A percentile compares a stretch with the other conserved stretches of the same genome.
Conservation (phyloP, 2,888 invertebrate species). For the Caenorhabditis afra region DNA sequence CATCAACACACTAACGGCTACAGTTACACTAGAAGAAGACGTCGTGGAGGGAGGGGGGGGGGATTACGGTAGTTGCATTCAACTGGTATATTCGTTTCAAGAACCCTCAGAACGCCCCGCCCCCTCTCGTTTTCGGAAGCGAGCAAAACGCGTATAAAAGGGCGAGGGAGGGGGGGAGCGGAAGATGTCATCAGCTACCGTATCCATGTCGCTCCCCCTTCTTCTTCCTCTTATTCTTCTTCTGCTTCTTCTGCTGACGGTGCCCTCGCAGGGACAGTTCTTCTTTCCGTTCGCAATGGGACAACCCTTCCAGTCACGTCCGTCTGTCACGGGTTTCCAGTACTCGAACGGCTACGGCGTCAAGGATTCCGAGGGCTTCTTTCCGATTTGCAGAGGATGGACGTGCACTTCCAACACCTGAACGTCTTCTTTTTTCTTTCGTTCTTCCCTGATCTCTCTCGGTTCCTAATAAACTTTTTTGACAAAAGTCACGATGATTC, state of each 20-base stretch:
- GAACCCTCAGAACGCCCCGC: too few species aligned
- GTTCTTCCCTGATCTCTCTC: background rate
- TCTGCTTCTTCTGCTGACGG: background rate
- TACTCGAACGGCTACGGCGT: constrained; percentile 32
- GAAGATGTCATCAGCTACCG: constrained; percentile 9
- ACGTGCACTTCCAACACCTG: constrained; percentile 42
- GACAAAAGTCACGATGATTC: background rate
- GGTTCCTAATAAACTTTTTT: background rate
- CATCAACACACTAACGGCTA: constrained; percentile 18
- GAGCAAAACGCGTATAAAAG: constrained; percentile 2
- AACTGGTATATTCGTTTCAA: background rate
- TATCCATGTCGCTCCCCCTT: background rate
- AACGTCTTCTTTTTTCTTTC: background rate
- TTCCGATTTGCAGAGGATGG: constrained; percentile 51
- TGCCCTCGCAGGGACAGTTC: constrained; percentile 23
- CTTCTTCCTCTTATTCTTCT: constrained; percentile 10
- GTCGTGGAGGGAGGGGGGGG: too few species aligned
- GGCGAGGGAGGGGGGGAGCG: background rate
- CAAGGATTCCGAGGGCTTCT: constrained; percentile 49
- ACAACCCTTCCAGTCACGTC: constrained; percentile 4
- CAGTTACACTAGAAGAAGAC: constrained; percentile 10
- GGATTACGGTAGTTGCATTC: background rate
- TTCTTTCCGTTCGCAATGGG: constrained; percentile 54
- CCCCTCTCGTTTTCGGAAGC: constrained; percentile 11
- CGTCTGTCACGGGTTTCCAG: constrained; percentile 11